Evolutionary conservation across 2,797 vertebrate genomes (phyloP), one percentile per base, ranked within the genome.

Genomic region (Schizothorax lantsangensis): DNA sequence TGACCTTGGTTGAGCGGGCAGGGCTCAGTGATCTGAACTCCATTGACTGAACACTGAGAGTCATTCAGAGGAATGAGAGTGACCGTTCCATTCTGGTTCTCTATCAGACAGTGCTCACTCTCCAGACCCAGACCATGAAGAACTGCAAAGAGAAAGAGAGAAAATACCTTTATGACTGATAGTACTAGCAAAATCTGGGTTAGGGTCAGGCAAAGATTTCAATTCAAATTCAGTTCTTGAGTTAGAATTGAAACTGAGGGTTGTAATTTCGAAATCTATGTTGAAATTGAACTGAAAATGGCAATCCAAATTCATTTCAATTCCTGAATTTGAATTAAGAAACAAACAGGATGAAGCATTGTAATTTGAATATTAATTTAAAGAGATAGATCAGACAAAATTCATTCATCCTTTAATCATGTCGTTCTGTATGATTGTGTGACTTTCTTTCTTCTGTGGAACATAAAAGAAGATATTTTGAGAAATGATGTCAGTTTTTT

Each of bases 101-200:
- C 96, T 89, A 99, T 98, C 93, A 97, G 84, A 81, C 98, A 99
- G 82, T 99, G 98, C 40, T 99, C 97, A 23, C 97, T 98, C 94
- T 98, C 97, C 94, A 99, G 95, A 91, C 97, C 98, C 71, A 97
- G 93, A 79, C 98, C 98, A 80, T 97, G 98, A 86, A 99, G 96
- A 92, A 98, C 98, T 99, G 45, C 10, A 72, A 3, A 79, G 43
- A 81, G 26, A 81, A 26, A 81, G 59, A 81, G 59, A 83, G 57
- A 85, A 64, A 26, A 77, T 1, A 30, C 12, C 66, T 45, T 19
- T 26, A 57, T 15, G 19, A 78, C 1, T 23, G 17, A 21, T 2
- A 52, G 26, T 52, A 57, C 54, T 23, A 8, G 52, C 52, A 57
- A 57, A 23, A 57, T 64, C 59, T 26, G 59, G 4, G 10, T 62